Conservation (phyloP, 2,113 vertebrate genomes). For the Proteles cristata region DNA sequence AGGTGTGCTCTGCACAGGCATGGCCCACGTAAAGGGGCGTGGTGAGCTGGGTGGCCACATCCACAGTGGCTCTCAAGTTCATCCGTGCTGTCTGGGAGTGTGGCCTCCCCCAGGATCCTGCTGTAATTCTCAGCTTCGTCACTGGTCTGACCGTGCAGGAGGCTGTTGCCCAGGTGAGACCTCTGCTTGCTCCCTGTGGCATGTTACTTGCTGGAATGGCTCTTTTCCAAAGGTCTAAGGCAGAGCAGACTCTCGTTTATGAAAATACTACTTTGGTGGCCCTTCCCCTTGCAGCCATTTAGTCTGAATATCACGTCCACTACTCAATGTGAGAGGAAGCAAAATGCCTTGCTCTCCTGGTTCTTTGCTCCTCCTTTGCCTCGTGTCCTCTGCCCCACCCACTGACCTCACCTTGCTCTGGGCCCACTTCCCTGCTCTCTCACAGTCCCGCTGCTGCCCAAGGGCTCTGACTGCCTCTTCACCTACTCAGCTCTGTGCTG, state of each 20-base stretch:
- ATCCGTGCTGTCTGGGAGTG: accelerated
- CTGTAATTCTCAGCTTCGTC: neutral
- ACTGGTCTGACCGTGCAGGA: neutral
- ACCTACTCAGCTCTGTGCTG: neutral
- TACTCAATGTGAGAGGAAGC: too few relatives aligned
- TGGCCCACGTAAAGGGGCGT: accelerated
- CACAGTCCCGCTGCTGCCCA: accelerated
- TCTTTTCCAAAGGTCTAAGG: neutral
- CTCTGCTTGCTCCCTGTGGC: neutral
- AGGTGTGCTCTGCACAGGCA: accelerated
- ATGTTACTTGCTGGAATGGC: neutral
- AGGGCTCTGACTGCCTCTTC: too few relatives aligned
- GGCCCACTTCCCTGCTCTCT: neutral
- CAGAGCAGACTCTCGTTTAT: neutral
- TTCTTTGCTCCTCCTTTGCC: neutral
- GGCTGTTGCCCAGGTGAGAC: neutral
- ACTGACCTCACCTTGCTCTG: too few relatives aligned
- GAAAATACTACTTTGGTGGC: neutral
- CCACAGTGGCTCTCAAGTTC: neutral
- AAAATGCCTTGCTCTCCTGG: neutral
- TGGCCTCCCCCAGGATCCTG: neutral
- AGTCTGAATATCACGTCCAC: neutral
- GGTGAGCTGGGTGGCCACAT: neutral
- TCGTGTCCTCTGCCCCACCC: too few relatives aligned
- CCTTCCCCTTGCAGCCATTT: neutral